phyloP scores from a whole-genome alignment of 2,797 vertebrate genomes.

The Champsocephalus esox region DNA sequence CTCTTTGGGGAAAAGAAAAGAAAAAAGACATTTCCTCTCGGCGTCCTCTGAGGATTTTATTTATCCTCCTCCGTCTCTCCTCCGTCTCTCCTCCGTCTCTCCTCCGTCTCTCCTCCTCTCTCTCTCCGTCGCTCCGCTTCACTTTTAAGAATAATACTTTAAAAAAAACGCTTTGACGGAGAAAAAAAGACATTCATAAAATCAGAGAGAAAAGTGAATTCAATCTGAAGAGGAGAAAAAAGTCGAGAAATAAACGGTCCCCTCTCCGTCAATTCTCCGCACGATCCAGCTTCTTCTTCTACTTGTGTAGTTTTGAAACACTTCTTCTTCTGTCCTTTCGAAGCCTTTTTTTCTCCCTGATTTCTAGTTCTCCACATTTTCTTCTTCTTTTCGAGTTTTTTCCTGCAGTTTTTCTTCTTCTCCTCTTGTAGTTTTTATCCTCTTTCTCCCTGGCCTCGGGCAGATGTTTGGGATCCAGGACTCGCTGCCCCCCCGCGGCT shows the following conservation, averaged over 20 bases:
- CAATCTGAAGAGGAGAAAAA: constrained; percentile 2
- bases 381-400: neutral
- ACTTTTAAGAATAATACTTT: constrained; percentile 47
- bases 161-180: neutral
- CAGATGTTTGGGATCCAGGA: constrained; percentile 94
- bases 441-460: neutral
- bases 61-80: constrained; percentile 39
- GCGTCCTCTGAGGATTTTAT: constrained; percentile 83
- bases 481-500: constrained; percentile 88
- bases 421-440: neutral
- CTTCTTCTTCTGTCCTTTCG: no score
- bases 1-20: constrained; percentile 80
- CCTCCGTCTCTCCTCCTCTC: no score
- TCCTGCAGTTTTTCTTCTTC: neutral
- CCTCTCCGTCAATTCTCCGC: neutral
- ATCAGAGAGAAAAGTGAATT: constrained; percentile 33
- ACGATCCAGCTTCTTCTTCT: neutral
- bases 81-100: neutral
- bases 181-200: constrained; percentile 4
- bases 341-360: no score
- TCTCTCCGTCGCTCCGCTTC: constrained; percentile 38
- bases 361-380: no score
- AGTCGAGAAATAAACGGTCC: no score
- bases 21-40: constrained; percentile 71
- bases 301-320: no score